Evolutionary conservation across 1,140 invertebrate genomes (phyloP), one percentile per base, ranked within the genome.

Genomic region (Cotesia glomerata): DNA sequence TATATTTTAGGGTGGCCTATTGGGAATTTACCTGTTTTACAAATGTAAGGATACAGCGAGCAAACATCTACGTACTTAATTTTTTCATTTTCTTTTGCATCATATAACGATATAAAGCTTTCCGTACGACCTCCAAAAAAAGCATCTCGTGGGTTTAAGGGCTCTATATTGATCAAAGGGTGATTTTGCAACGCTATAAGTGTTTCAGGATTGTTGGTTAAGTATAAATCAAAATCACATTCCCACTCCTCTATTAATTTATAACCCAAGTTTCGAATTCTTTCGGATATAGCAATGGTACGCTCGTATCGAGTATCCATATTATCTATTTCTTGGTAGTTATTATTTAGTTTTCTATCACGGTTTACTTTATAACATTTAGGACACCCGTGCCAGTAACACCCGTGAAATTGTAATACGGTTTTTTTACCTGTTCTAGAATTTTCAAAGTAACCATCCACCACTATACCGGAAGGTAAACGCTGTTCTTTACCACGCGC

Each of bases 121-220:
- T 81, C 80, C 16, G 80, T 85, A 13, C 82, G 49, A n/a, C 84
- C 83, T 9, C 84, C 83, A 65, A 78, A 84, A 65, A 86, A 83
- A 51, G 75, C 74, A 56, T 78, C 72, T 1, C 73, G 72, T 0
- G 73, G 71, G 39, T 76, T 61, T 11, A 62, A 70, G 64, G 73
- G 61, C 1, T 69, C 14, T 16, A 26, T 7, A 34, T 3, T 14
- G 14, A 61, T 16, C 45, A 67, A 14, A 34, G 64, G 14, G 14
- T 72, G 54, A 36, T 52, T 7, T 3, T 9, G 62, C 65, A 64
- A 64, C 9, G 14, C n/a, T 4, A 7, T 18, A 16, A 9, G 9
- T 49, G 18, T 45, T 13, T 49, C 14, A 0, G 45, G 35, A 65
- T 65, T 18, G 3, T 16, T n/a, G 1, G 3, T 2, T 7, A 39